Evolutionary conservation across 2,113 vertebrate genomes (phyloP).

Genomic region (Paraplagusia blochii): DNA sequence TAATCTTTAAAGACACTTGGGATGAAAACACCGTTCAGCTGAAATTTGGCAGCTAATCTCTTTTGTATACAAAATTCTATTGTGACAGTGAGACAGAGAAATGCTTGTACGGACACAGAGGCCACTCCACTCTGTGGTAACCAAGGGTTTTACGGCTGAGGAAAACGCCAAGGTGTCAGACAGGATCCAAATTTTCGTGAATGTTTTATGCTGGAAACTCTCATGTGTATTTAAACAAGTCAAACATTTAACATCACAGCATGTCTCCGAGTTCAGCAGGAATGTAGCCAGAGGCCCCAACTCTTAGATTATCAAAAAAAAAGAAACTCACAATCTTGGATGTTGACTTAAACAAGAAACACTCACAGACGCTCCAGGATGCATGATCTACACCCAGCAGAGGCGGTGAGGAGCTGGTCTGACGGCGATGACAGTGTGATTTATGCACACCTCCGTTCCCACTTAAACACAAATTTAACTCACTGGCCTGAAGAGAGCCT

Average conservation of each 20-base stretch:
- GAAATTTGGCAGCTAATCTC: neutral
- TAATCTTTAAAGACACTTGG: conserved; percentile 14
- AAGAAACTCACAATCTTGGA: conserved; percentile 19
- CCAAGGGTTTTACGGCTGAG: conserved; percentile 4
- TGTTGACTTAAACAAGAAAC: conserved; percentile 24
- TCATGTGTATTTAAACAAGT: neutral
- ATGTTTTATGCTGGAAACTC: conserved; percentile 12
- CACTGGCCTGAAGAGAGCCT: conserved; percentile 33
- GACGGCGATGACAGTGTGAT: conserved; percentile 74
- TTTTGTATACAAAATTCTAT: conserved; percentile 7
- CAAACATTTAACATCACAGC: conserved; percentile 11
- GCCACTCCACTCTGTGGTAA: neutral
- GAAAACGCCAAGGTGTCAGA: neutral
- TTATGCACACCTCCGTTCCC: conserved; percentile 55
- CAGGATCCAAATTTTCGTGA: conserved; percentile 7
- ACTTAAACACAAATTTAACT: conserved; percentile 39
- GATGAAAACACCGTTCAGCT: conserved; percentile 14
- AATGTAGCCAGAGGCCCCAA: conserved; percentile 14
- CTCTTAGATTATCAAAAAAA: conserved; percentile 32
- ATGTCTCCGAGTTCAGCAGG: conserved; percentile 21
- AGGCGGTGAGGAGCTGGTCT: conserved; percentile 30
- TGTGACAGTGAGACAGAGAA: conserved; percentile 5
- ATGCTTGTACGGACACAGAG: neutral
- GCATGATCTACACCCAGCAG: conserved; percentile 25
- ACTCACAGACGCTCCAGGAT: conserved; percentile 46